Conservation (phyloP, 2,888 invertebrate genomes). For the Smittia aterrima region DNA sequence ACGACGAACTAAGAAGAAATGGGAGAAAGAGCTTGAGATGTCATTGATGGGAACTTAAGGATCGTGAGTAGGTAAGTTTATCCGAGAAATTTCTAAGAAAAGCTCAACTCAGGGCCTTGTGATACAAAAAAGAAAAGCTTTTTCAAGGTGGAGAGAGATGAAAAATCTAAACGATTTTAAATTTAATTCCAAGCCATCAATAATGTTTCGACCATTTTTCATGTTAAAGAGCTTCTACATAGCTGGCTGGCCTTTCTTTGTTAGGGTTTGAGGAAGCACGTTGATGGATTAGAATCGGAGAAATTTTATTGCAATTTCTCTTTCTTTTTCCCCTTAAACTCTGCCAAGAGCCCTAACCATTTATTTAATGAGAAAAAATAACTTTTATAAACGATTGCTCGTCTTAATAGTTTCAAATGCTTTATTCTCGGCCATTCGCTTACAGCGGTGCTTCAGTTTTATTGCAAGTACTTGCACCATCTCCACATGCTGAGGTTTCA, state of each 20-base stretch:
- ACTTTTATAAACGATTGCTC: neutral
- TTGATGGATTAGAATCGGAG: neutral
- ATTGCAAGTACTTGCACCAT: neutral
- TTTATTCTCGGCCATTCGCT: neutral
- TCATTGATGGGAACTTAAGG: too few species aligned
- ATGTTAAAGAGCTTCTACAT: neutral
- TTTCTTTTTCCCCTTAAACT: neutral
- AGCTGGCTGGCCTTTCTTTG: neutral
- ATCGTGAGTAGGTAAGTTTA: too few species aligned
- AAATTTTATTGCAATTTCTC: conserved; percentile 5
- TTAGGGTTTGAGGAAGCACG: neutral
- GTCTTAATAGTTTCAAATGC: neutral
- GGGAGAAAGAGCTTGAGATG: neutral
- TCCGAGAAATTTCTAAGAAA: too few species aligned
- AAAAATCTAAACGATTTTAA: conserved; percentile 22
- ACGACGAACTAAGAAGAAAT: neutral
- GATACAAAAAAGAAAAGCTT: neutral
- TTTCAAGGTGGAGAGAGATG: neutral
- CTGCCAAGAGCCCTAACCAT: neutral
- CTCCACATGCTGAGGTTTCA: neutral
- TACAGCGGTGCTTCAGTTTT: neutral
- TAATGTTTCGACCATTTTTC: neutral
- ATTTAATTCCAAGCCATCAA: conserved; percentile 7
- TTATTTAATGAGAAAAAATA: neutral
- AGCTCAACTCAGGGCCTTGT: too few species aligned